Conservation (phyloP, 2,888 invertebrate genomes). For the Synergus gifuensis region DNA sequence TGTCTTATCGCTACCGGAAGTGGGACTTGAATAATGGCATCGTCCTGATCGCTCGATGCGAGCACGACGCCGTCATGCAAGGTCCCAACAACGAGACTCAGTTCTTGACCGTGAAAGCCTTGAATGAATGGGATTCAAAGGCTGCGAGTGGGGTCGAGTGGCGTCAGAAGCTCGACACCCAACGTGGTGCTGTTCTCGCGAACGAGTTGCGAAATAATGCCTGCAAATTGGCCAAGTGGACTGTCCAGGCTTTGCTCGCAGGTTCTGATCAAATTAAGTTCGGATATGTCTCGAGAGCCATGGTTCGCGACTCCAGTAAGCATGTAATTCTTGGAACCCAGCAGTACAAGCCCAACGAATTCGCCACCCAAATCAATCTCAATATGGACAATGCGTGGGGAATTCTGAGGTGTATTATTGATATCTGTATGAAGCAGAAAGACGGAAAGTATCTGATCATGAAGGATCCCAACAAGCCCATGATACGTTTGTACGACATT, state of each 20-base stretch:
- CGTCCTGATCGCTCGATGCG: conserved; percentile 94
- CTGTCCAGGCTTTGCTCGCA: conserved; percentile 94
- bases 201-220: conserved; percentile 99
- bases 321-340: conserved; percentile 98
- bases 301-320: conserved; percentile 95
- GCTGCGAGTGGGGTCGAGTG: conserved; percentile 98
- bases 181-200: conserved; percentile 98
- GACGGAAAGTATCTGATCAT: conserved; percentile 98
- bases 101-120: conserved; percentile 96
- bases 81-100: conserved; percentile 93
- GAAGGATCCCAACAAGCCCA: conserved; percentile 99
- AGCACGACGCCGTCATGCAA: conserved; percentile 96
- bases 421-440: conserved; percentile 97
- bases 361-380: conserved; percentile 98
- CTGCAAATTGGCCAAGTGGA: conserved; percentile 99
- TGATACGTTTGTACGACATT: conserved; percentile 98
- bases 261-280: conserved; percentile 99
- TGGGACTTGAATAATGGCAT: conserved; percentile 97
- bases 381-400: conserved; percentile 99
- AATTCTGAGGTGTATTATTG: conserved; percentile 96
- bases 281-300: conserved; percentile 98
- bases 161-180: conserved; percentile 98
- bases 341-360: conserved; percentile 98
- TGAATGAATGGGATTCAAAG: conserved; percentile 99
- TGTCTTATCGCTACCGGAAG: conserved; percentile 97